Percentiles rank a stretch among this genome's conserved stretches.
phyloP scores from a whole-genome alignment of 2,888 invertebrate species.

The Drosophila suboccidentalis region DNA sequence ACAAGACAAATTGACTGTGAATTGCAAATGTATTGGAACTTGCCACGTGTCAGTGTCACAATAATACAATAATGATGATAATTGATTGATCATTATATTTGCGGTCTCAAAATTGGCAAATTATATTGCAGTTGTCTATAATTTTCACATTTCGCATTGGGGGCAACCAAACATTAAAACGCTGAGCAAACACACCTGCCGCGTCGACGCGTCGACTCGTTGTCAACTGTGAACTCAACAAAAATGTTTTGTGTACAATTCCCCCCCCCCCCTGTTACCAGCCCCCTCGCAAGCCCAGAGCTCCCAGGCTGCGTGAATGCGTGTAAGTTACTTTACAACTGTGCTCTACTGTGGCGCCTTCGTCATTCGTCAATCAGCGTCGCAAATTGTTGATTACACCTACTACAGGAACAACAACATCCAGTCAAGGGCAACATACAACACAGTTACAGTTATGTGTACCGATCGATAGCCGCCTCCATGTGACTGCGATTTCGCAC shows the following conservation, averaged over 20 bases:
- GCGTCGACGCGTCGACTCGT: conserved; percentile 1
- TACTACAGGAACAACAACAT: conserved; percentile 58
- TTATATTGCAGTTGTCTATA: conserved; percentile 19
- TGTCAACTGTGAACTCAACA: conserved; percentile 18
- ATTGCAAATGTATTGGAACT: conserved; percentile 20
- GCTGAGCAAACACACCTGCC: conserved; percentile 25
- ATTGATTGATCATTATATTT: conserved; percentile 36
- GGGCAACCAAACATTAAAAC: conserved; percentile 5
- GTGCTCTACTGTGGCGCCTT: conserved; percentile 27
- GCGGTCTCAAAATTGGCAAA: conserved; percentile 16
- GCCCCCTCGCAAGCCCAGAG: not conserved
- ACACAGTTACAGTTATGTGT: conserved; percentile 60
- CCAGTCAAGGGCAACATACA: conserved; percentile 74
- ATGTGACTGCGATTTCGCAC: conserved; percentile 73
- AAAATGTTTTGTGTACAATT: conserved; percentile 23
- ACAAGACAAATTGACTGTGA: conserved; percentile 10
- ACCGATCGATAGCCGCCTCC: conserved; percentile 58
- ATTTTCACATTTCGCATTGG: conserved; percentile 23
- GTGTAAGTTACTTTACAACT: conserved; percentile 30
- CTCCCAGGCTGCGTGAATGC: conserved; percentile 49
- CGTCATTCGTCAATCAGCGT: conserved; percentile 77
- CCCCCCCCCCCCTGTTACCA: not conserved
- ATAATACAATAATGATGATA: conserved; percentile 20
- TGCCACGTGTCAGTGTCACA: conserved; percentile 36
- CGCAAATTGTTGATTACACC: conserved; percentile 81